Base-by-base conservation (phyloP, 1,140 invertebrate genomes). In the Drosophila tristis region DNA sequence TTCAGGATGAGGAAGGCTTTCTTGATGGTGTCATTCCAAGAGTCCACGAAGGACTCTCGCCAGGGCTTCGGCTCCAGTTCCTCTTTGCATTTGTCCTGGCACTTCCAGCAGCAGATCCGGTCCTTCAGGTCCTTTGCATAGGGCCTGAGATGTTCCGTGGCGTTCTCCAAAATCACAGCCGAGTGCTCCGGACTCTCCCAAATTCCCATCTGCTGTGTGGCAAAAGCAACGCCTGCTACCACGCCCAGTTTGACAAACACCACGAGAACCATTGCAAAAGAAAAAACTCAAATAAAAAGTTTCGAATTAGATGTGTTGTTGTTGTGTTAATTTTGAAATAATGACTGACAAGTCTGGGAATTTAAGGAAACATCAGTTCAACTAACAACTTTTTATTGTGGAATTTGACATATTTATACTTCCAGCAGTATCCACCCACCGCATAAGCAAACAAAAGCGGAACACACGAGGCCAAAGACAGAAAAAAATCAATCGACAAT, bases 1-100 rank as follows among this genome's bases (percentile, higher is more conserved):
- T 54, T 26, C 25, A 74, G 7, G 3, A 16, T 11, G 20, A 11
- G 2, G 8, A 74, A 74, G 9, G 9, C 39, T 15, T 49, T 65
- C 54, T 74, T 74, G 5, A 75, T 16, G 6, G 73, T 47, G 3
- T 67, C 73, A 16, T 75, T 75, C 73, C 72, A 76, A 15, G 62
- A 73, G 56, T 76, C 73, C 2, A 60, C 44, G 44, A 48, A 39
- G 9, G 72, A 35, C 8, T 76, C 73, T n/a, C 42, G 62, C 62
- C 72, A 76, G 11, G 62, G 55, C 29, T 67, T 76, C 2, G 42
- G 26, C n/a, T 54, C 13, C 3, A 8, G 15, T 4, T 31, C 15
- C 4, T 7, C 4, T 4, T 48, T 20, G 44, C 54, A 54, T 2
- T 42, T 54, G 4, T 56, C 49, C 35, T 4, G 11, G 49, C 55